Base-by-base conservation (phyloP, 2,113 vertebrate species). In the Canis aureus region DNA sequence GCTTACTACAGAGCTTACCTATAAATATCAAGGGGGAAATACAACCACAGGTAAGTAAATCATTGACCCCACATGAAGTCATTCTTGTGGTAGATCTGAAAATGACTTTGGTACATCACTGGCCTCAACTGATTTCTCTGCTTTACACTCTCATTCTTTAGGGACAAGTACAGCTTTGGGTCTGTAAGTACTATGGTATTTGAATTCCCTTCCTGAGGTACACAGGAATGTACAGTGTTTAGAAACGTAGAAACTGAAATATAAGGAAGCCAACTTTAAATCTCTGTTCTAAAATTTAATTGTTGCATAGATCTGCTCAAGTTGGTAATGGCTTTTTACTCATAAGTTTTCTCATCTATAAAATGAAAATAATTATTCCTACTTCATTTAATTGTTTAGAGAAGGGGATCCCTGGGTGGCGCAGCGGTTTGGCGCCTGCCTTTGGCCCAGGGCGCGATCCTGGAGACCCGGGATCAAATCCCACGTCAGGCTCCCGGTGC, bases 341-440 rank as follows among this genome's bases (percentile, higher is more conserved):
- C 10, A 12, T 83, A 51, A 53, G 8, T 69, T 74, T 97, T 93
- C 16, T 73, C 8, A 32, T 80, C 8, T 66, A 3, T 73, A 85
- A 64, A 93, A 66, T 90, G 3, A 79, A 85, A 97, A 73, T 69
- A 89, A 66, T 83, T 20, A 95, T 89, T 92, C 13, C 7, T 78
- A 82, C 2, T 32, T 2, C 15, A 85, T 38, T 11, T 57, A 88
- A 17, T 22, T 94, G 15, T 82, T 73, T 79, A 12, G 9, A 8
- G 13, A 79, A 55, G 35, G 35, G 35, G 35, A 35, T 35, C 35
- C 35, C 35, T 35, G 35, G 35, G 35, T 35, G 35, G 35, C 35
- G 35, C 35, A 35, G 35, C 35, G 35, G 35, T 35, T 35, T 35
- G 35, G 35, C 35, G 2, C 35, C 35, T 35, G 35, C 35, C 35